Conservation (phyloP, 2,888 invertebrate species). For the Oscheius sp. region DNA sequence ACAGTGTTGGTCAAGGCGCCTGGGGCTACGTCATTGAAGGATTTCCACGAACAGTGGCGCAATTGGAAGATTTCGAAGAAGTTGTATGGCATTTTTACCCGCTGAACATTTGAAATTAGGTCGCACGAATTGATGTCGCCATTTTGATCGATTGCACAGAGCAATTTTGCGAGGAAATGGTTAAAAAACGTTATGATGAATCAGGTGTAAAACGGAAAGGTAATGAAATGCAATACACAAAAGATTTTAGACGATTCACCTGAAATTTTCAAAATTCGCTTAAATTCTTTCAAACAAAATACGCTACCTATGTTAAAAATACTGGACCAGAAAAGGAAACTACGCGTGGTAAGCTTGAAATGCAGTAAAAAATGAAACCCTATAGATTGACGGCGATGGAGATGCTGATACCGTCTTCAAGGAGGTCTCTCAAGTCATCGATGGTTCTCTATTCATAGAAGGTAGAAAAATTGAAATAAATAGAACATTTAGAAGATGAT, state of each 20-base stretch:
- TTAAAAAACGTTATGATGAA: constrained; percentile 49
- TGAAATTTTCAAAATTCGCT: constrained; percentile 83
- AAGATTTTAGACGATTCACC: constrained; percentile 84
- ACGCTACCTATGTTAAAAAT: constrained; percentile 88
- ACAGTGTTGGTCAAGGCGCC: constrained; percentile 60
- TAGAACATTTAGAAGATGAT: constrained; percentile 38
- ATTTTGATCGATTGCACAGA: constrained; percentile 90
- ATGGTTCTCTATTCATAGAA: constrained; percentile 63
- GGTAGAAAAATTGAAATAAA: constrained; percentile 41
- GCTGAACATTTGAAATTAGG: constrained; percentile 33
- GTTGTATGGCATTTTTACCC: constrained; percentile 36
- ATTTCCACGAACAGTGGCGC: constrained; percentile 72
- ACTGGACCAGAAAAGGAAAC: constrained; percentile 82
- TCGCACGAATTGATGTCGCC: constrained; percentile 77
- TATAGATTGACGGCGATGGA: constrained; percentile 60
- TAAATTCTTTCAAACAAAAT: constrained; percentile 86
- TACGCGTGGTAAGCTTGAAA: constrained; percentile 81
- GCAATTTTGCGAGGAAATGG: constrained; percentile 72
- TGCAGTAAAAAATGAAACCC: constrained; percentile 2
- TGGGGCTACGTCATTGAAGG: constrained; percentile 73
- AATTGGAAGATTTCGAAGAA: constrained; percentile 70
- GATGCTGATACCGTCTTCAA: constrained; percentile 65
- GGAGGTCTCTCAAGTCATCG: constrained; percentile 62
- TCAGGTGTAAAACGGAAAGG: constrained; percentile 31
- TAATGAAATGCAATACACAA: constrained; percentile 11